A percentile compares a stretch with the other conserved stretches of the same genome.
Evolutionary conservation across 2,888 invertebrate genomes (phyloP).

Genomic region (Tethea ocularis): DNA sequence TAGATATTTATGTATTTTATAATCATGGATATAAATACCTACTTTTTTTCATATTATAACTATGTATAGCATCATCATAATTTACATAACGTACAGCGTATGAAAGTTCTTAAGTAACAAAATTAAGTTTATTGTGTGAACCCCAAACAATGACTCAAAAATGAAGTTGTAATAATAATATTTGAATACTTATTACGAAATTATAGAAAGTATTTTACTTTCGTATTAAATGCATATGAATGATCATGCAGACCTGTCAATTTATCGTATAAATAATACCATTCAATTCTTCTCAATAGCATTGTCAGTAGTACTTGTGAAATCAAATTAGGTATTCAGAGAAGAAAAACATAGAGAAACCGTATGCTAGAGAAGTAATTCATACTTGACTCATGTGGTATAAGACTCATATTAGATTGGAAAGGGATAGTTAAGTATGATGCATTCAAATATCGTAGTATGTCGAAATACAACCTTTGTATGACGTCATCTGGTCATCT

Average conservation of each 20-base stretch:
- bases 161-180: not conserved
- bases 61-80: not conserved
- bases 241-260: not conserved
- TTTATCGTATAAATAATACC: not conserved
- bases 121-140: slow-evolving; percentile 8
- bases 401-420: not conserved
- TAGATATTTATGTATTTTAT: too few relatives aligned
- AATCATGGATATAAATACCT: not conserved
- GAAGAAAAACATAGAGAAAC: not conserved
- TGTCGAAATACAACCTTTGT: slow-evolving; percentile 1
- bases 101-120: slow-evolving; percentile 8
- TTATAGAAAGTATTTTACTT: not conserved
- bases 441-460: not conserved
- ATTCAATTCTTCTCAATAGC: too few relatives aligned
- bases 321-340: not conserved
- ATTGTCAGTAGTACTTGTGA: too few relatives aligned
- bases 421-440: not conserved
- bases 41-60: not conserved
- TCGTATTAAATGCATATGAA: not conserved
- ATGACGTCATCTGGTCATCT: not conserved
- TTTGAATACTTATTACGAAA: not conserved
- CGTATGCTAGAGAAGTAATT: too few relatives aligned
- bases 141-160: slow-evolving; percentile 1
- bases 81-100: slow-evolving; percentile 7
- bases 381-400: too few relatives aligned